A percentile compares a stretch with the other conserved stretches of the same genome.
These are phyloP conservation scores for Drosophila kohkoa DNA, from an alignment of 1,140 invertebrate species.

Conservation along the genomic window DNA sequence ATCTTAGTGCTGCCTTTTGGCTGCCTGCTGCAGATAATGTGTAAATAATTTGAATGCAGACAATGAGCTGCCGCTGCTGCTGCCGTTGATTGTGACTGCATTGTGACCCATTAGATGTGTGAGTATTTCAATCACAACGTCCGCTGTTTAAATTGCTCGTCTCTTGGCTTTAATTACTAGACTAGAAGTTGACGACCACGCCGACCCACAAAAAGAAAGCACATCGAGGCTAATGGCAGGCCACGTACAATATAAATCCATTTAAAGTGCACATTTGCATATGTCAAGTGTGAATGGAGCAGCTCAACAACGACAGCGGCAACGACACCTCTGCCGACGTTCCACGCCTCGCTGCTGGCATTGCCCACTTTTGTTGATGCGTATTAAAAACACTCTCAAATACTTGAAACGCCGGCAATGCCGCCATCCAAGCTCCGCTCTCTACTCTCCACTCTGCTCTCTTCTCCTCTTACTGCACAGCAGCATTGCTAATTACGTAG, in stretches of 20 bases:
- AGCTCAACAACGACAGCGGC: neutral
- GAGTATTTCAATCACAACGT: constrained; percentile 6
- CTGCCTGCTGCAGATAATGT: constrained; percentile 60
- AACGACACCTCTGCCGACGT: constrained; percentile 17
- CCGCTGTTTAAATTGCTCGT: constrained; percentile 14
- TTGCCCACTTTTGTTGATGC: constrained; percentile 46
- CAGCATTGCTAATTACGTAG: constrained; percentile 60
- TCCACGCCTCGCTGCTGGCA: neutral
- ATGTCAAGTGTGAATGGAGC: constrained; percentile 51
- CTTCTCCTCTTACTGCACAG: neutral
- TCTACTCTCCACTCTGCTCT: neutral
- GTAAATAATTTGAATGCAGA: constrained; percentile 69
- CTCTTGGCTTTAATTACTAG: constrained; percentile 23
- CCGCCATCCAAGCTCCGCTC: constrained; percentile 5
- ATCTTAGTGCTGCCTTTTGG: constrained; percentile 10
- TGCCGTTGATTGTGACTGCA: constrained; percentile 12
- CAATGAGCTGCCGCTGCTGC: constrained; percentile 27
- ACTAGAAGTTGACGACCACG: constrained; percentile 1
- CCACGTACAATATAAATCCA: constrained; percentile 48
- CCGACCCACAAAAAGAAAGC: constrained; percentile 24
- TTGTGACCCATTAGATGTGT: constrained; percentile 1
- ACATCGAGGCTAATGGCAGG: constrained; percentile 39
- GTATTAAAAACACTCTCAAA: constrained; percentile 55
- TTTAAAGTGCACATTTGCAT: constrained; percentile 57
- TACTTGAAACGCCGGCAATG: constrained; percentile 36